A percentile compares a stretch with the other conserved stretches of the same genome.
Conservation (phyloP, 2,797 vertebrate species). For the Mycteria americana region DNA sequence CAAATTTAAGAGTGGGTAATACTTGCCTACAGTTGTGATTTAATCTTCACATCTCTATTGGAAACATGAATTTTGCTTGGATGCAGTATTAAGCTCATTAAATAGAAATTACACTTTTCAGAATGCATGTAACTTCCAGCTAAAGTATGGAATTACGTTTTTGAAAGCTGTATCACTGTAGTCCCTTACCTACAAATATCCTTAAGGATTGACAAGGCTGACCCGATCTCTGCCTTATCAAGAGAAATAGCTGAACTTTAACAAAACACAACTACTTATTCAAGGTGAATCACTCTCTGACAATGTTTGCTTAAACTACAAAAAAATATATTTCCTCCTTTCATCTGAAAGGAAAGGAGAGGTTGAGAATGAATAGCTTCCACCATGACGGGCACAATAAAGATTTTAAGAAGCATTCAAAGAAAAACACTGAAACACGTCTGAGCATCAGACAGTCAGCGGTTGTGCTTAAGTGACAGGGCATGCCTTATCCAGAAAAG, state of each 20-base stretch:
- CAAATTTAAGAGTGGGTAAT: neutral
- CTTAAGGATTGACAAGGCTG: neutral
- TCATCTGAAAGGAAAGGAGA: neutral
- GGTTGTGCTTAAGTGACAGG: neutral
- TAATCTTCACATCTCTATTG: neutral
- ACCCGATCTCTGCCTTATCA: neutral
- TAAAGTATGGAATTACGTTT: neutral
- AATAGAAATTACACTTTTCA: neutral
- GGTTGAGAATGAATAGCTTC: neutral
- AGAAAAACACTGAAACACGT: neutral
- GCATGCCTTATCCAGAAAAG: neutral
- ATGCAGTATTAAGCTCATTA: neutral
- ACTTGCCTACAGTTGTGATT: neutral
- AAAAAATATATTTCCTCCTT: neutral
- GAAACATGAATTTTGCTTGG: neutral
- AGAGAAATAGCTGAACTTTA: neutral
- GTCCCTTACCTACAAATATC: neutral
- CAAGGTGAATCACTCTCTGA: neutral
- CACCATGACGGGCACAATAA: neutral
- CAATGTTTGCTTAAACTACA: neutral
- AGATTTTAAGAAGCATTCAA: neutral
- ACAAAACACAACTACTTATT: neutral
- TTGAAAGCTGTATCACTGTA: neutral
- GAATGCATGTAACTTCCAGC: neutral
- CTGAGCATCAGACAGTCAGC: neutral